Evolutionary conservation across 37 sponge, comb jelly and placozoan genomes (phyloP).

Genomic region (Tethya wilhelma): DNA sequence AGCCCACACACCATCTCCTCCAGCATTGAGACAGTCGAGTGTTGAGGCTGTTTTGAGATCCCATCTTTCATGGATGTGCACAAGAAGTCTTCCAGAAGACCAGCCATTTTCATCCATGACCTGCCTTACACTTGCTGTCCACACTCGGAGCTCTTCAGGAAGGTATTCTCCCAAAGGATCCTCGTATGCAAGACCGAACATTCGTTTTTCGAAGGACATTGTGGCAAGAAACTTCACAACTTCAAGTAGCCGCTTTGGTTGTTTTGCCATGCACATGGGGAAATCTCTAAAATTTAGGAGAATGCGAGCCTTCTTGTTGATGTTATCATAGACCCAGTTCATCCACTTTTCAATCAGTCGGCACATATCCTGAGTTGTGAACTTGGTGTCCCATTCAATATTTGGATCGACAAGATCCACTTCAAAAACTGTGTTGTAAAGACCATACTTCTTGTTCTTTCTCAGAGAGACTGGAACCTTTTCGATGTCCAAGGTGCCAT

Average conservation of each 20-base stretch:
- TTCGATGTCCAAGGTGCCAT: constrained; percentile 59
- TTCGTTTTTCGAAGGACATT: constrained; percentile 47
- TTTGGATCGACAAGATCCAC: constrained; percentile 49
- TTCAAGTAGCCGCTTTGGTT: constrained; percentile 61
- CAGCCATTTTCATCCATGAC: constrained; percentile 79
- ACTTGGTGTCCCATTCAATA: constrained; percentile 60
- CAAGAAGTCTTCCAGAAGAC: constrained; percentile 64
- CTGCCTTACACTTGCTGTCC: constrained; percentile 74
- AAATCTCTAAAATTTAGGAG: constrained; percentile 84
- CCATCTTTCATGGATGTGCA: constrained; percentile 89
- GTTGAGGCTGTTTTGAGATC: constrained; percentile 67
- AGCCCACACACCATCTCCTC: constrained; percentile 91
- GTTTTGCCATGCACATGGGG: constrained; percentile 57
- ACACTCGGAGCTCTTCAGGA: constrained; percentile 80
- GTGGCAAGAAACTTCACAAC: constrained; percentile 61
- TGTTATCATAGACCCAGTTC: constrained; percentile 47
- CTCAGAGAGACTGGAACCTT: constrained; percentile 51
- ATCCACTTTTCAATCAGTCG: constrained; percentile 60
- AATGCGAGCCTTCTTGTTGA: constrained; percentile 45
- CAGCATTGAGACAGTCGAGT: constrained; percentile 75
- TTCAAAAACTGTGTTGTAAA: constrained; percentile 75
- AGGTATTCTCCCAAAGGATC: constrained; percentile 79
- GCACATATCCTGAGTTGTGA: constrained; percentile 66
- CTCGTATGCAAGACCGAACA: constrained; percentile 73
- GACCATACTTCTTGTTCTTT: constrained; percentile 75